Conservation (phyloP, 2,888 invertebrate species). For the Eustalomyia histrio region DNA sequence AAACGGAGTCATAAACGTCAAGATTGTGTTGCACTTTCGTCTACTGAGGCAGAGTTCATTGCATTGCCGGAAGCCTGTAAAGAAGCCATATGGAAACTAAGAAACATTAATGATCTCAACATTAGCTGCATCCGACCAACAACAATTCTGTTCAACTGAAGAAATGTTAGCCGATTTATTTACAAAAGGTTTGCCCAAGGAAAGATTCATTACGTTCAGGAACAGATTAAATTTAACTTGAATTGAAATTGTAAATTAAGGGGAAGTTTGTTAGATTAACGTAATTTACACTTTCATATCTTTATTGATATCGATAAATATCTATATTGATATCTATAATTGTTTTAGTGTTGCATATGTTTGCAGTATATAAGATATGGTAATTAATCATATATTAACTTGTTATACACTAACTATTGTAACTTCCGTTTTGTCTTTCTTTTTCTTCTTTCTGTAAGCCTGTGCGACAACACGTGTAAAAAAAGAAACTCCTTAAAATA, state of each 20-base stretch:
- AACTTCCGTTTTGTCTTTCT: too few species aligned
- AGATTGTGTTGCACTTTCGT: constrained; percentile 67
- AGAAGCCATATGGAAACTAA: constrained; percentile 66
- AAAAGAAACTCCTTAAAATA: too few species aligned
- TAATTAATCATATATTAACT: too few species aligned
- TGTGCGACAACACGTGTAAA: too few species aligned
- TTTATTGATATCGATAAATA: neutral
- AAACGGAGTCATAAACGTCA: constrained; percentile 69
- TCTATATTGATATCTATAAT: neutral
- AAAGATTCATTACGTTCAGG: constrained; percentile 10
- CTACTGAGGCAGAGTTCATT: constrained; percentile 66
- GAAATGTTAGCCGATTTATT: constrained; percentile 8
- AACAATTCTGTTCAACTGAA: constrained; percentile 36
- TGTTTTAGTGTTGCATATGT: too few species aligned
- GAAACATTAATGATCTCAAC: constrained; percentile 39
- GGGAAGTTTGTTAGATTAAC: constrained; percentile 25
- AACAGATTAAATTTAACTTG: constrained; percentile 16
- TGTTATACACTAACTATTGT: too few species aligned
- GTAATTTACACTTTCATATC: neutral
- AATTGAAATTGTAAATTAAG: constrained; percentile 38
- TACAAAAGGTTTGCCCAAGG: constrained; percentile 26
- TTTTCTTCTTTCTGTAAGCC: too few species aligned
- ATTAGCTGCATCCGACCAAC: constrained; percentile 12
- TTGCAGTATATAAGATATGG: too few species aligned
- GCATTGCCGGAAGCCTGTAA: constrained; percentile 67